Evolutionary conservation across 2,113 vertebrate genomes (phyloP).

Genomic region (Glareola pratincola): DNA sequence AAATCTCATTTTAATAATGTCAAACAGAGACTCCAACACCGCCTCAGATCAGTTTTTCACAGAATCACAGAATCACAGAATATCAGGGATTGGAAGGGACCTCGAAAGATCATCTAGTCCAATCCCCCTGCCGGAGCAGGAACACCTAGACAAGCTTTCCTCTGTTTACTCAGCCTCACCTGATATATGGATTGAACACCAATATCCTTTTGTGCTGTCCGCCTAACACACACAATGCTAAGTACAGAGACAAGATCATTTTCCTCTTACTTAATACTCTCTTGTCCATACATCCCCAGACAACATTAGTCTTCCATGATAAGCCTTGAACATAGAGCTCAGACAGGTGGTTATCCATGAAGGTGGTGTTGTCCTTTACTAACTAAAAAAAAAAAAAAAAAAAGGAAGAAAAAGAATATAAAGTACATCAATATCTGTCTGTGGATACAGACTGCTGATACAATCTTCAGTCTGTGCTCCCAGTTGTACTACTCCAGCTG

Average conservation of each 20-base stretch:
- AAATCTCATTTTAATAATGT: background rate
- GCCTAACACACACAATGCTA: background rate
- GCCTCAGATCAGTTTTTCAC: background rate
- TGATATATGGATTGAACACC: background rate
- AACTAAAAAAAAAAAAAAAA: no score
- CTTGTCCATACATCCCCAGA: background rate
- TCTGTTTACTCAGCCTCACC: background rate
- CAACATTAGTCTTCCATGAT: background rate
- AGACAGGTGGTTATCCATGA: background rate
- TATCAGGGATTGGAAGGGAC: no score
- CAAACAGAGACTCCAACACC: background rate
- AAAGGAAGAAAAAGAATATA: background rate
- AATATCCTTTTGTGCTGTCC: background rate
- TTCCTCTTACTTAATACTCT: background rate
- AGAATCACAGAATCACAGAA: no score
- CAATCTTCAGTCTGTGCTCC: background rate
- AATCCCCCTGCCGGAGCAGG: no score
- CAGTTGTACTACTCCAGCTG: background rate
- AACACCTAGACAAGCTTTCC: no score
- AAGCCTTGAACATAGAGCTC: background rate
- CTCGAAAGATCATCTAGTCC: no score
- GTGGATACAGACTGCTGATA: background rate
- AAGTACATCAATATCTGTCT: background rate
- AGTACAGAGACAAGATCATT: background rate
- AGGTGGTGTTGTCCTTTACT: background rate